phyloP scores from a whole-genome alignment of 2,888 invertebrate genomes.

The Sacculina carcini region DNA sequence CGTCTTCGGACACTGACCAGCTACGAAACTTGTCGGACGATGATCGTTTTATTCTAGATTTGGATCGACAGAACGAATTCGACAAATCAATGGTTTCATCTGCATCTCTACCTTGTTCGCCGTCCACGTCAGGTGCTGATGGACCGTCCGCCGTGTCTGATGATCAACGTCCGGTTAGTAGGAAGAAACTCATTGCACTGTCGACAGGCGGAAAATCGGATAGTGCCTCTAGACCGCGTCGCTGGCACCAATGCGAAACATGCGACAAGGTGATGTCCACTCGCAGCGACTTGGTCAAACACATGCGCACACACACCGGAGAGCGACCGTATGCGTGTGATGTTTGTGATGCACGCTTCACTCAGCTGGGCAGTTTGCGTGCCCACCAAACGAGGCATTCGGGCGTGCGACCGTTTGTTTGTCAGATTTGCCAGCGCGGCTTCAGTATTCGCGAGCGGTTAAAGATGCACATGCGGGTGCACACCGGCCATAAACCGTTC shows the following conservation, averaged over 20 bases:
- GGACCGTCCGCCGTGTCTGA: too few species aligned
- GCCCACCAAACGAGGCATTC: conserved; percentile 13
- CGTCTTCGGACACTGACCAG: too few species aligned
- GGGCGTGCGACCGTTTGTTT: conserved; percentile 12
- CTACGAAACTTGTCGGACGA: too few species aligned
- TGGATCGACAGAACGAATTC: too few species aligned
- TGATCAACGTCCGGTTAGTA: too few species aligned
- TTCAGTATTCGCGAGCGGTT: conserved; percentile 18
- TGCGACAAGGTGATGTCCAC: background rate
- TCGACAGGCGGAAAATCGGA: too few species aligned
- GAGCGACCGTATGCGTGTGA: conserved; percentile 12
- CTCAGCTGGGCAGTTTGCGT: conserved; percentile 12
- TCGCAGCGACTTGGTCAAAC: conserved; percentile 10
- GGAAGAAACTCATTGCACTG: too few species aligned
- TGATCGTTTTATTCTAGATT: too few species aligned
- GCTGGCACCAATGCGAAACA: background rate
- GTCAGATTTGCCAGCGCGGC: conserved; percentile 11
- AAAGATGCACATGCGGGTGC: conserved; percentile 32
- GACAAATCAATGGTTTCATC: too few species aligned
- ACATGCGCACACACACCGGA: conserved; percentile 13
- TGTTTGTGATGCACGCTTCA: conserved; percentile 11
- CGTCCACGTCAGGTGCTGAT: too few species aligned
- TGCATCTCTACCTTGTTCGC: too few species aligned
- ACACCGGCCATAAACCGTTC: conserved; percentile 29
- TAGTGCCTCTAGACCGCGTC: too few species aligned